These are phyloP conservation scores for Leucoptera coffeella DNA, from an alignment of 2,888 invertebrate genomes.

Conservation along the genomic window DNA sequence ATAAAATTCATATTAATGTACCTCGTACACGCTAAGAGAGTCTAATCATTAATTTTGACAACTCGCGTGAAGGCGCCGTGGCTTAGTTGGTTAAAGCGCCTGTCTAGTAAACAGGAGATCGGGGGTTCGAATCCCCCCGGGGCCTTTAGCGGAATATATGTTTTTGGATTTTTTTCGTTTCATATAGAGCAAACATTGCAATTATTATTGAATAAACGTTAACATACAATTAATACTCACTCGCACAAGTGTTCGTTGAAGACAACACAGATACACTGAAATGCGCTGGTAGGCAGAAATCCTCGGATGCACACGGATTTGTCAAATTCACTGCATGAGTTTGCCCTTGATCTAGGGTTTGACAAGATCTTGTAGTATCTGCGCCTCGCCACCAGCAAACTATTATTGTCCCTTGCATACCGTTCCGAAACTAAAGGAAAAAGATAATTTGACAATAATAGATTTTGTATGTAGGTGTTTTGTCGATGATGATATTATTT, in stretches of 20 bases:
- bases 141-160: slow-evolving; percentile 17
- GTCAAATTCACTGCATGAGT: slow-evolving; percentile 39
- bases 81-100: slow-evolving; percentile 55
- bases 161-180: neutral
- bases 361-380: slow-evolving; percentile 37
- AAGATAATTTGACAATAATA: neutral
- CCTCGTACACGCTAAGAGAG: too few species aligned
- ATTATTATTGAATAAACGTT: neutral
- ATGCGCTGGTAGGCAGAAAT: slow-evolving; percentile 46
- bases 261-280: slow-evolving; percentile 43
- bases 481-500: neutral
- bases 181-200: neutral
- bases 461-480: neutral
- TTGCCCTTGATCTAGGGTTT: slow-evolving; percentile 31
- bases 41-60: too few species aligned
- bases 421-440: slow-evolving; percentile 40
- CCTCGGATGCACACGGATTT: slow-evolving; percentile 32
- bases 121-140: slow-evolving; percentile 54
- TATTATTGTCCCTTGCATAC: slow-evolving; percentile 43
- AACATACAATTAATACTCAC: slow-evolving; percentile 23
- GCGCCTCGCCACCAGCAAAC: slow-evolving; percentile 54
- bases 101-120: slow-evolving; percentile 55
- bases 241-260: slow-evolving; percentile 51
- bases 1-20: too few species aligned
- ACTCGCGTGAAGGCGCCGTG: slow-evolving; percentile 52